A percentile compares a stretch with the other conserved stretches of the same genome.
Evolutionary conservation across 1,140 invertebrate species (phyloP).

Genomic region (Calycopis cecrops): DNA sequence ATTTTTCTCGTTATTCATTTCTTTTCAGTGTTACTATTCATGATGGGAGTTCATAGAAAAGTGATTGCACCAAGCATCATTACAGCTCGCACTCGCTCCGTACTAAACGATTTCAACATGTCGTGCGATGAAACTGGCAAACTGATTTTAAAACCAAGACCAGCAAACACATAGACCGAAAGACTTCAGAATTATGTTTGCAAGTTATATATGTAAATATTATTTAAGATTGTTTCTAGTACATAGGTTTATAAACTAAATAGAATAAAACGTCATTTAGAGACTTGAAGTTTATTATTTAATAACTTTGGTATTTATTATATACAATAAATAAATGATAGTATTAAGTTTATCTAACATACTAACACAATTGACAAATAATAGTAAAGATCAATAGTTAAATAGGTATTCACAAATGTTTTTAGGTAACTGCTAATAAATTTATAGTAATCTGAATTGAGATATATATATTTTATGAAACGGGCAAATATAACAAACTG

Average conservation of each 20-base stretch:
- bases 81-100: conserved; percentile 89
- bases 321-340: conserved; percentile 66
- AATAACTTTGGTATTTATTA: conserved; percentile 73
- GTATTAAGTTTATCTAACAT: conserved; percentile 39
- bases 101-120: conserved; percentile 97
- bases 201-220: conserved; percentile 35
- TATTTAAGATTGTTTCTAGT: conserved; percentile 33
- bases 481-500: too few relatives aligned
- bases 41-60: conserved; percentile 94
- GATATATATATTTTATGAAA: too few relatives aligned
- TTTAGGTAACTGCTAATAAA: conserved; percentile 28
- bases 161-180: conserved; percentile 61
- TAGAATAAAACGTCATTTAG: conserved; percentile 53
- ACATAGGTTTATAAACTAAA: conserved; percentile 25
- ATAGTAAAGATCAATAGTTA: conserved; percentile 30
- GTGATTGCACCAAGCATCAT: conserved; percentile 98
- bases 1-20: conserved; percentile 25
- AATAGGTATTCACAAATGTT: conserved; percentile 20
- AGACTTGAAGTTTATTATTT: conserved; percentile 67
- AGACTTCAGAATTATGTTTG: background rate
- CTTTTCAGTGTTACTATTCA: conserved; percentile 88
- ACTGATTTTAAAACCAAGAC: conserved; percentile 89
- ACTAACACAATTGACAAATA: conserved; percentile 32
- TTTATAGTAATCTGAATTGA: conserved; percentile 23
- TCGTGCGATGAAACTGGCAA: conserved; percentile 97